Evolutionary conservation across 2,113 vertebrate genomes (phyloP).

Genomic region (Australoheros scitulus): DNA sequence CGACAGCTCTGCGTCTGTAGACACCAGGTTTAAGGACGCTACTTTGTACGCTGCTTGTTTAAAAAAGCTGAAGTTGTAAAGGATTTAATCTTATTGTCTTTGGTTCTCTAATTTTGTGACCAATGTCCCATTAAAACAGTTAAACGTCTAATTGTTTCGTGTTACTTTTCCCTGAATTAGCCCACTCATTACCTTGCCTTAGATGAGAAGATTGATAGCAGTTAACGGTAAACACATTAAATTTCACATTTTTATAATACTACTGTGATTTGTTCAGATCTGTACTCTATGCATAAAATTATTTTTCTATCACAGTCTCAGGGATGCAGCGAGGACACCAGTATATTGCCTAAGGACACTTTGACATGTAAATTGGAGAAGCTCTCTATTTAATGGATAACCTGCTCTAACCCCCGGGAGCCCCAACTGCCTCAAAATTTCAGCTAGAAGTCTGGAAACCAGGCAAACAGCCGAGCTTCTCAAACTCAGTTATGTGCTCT

Average conservation of each 20-base stretch:
- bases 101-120: not conserved
- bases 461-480: not conserved
- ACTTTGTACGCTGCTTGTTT: not conserved
- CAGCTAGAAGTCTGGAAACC: not conserved
- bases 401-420: too few relatives aligned
- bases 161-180: too few relatives aligned
- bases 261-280: not conserved
- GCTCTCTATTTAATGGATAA: not conserved
- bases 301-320: constrained; percentile 1
- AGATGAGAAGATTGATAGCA: not conserved
- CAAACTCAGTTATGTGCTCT: not conserved
- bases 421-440: not conserved
- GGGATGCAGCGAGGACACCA: not conserved
- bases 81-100: not conserved
- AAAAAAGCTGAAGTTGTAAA: not conserved
- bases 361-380: not conserved
- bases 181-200: not conserved
- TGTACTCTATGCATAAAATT: not conserved
- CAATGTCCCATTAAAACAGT: not conserved
- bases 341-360: not conserved
- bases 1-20: not conserved
- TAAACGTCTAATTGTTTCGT: not conserved
- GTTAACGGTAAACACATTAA: not conserved
- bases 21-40: not conserved
- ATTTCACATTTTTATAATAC: not conserved